Evolutionary conservation across 2,113 vertebrate genomes (phyloP), one percentile per base, ranked within the genome.

Genomic region (Cyprinodon tularosa): DNA sequence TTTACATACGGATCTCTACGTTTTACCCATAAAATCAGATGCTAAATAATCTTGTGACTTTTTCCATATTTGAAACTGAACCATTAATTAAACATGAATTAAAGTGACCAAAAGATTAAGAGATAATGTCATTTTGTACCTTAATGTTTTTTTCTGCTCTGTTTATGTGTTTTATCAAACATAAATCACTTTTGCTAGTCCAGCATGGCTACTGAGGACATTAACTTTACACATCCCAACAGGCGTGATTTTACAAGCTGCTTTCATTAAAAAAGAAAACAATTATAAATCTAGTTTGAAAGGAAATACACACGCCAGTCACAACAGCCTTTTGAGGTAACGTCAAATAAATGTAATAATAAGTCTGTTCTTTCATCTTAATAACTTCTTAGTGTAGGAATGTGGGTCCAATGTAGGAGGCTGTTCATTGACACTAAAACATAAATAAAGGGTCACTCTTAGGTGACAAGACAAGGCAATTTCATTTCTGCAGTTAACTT

Each of bases 161-260:
- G 53, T 57, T 57, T 57, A 17, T 29, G 29, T 29, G 29, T 29
- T 29, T 7, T 29, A 29, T 29, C 29, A 29, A 29, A 29, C 29
- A 29, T 48, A 13, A 29, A 29, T 29, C 29, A 29, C 29, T 48
- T 48, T 14, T 13, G 47, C 47, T 5, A 42, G 44, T 5, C 13
- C 14, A 39, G n/a, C 36, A 22, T 22, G 7, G 72, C 38, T 39
- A 44, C 36, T 64, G 29, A 71, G 38, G 53, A 60, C 37, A 59
- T 45, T 59, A 44, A 64, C 29, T 63, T 72, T 75, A 67, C 44
- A 63, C 64, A 15, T 61, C 3, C 59, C 57, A 63, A 69, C 3
- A 42, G 11, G 1, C 7, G 66, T 83, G 44, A 68, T 29, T 68
- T 72, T 59, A 71, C 57, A 20, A 12, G 2, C 15, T 4, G 12